Conservation (phyloP, 2,113 vertebrate species). For the Psilopsiagon aymara region DNA sequence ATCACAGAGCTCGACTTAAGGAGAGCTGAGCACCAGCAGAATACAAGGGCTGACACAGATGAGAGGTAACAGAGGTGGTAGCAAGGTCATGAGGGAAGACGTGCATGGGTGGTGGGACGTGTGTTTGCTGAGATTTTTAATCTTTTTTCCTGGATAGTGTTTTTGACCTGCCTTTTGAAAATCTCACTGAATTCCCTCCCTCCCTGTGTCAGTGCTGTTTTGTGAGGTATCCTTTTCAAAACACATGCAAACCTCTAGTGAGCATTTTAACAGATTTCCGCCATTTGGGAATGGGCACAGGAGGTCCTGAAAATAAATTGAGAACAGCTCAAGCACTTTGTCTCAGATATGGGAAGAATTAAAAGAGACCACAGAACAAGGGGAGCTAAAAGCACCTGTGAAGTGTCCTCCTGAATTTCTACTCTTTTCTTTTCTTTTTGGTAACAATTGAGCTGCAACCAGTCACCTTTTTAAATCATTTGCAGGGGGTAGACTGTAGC, state of each 20-base stretch:
- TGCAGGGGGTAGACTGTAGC: background rate
- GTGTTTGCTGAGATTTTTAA: background rate
- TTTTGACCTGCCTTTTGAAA: background rate
- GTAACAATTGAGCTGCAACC: background rate
- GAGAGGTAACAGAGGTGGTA: background rate
- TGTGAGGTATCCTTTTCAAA: background rate
- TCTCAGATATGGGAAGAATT: background rate
- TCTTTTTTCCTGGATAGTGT: background rate
- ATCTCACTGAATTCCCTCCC: background rate
- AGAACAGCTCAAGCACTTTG: background rate
- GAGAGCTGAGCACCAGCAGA: background rate
- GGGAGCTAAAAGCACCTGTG: background rate
- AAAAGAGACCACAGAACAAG: background rate
- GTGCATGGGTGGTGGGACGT: accelerated
- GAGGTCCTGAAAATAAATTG: background rate
- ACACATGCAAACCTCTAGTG: background rate
- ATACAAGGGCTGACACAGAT: background rate
- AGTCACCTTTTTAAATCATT: background rate
- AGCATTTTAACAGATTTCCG: background rate
- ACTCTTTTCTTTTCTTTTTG: background rate
- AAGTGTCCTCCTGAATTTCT: background rate
- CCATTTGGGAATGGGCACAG: background rate
- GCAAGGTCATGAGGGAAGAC: background rate
- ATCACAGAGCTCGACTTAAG: background rate
- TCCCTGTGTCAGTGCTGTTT: background rate